These are phyloP conservation scores for Pluvianellus socialis DNA, from an alignment of 2,113 vertebrate species.

Conservation along the genomic window DNA sequence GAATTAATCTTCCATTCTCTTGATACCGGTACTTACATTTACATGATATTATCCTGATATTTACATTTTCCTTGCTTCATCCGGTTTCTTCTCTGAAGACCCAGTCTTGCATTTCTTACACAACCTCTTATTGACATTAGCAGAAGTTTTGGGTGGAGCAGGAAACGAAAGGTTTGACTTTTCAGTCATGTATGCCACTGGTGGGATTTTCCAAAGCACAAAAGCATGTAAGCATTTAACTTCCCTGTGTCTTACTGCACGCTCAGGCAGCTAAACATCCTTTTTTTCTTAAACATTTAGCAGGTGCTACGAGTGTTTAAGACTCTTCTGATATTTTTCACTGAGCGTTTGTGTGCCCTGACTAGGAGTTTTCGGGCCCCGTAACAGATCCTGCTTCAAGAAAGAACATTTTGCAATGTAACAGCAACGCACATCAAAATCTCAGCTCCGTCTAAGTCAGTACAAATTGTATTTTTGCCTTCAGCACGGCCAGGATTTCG, in stretches of 20 bases:
- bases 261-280: too few species aligned
- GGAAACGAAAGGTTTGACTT: not conserved
- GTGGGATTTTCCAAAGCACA: too few species aligned
- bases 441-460: not conserved
- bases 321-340: too few species aligned
- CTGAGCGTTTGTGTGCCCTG: too few species aligned
- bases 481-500: not conserved
- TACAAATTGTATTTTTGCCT: not conserved
- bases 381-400: not conserved
- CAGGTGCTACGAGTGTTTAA: too few species aligned
- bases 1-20: not conserved
- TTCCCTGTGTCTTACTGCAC: too few species aligned
- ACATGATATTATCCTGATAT: not conserved
- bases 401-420: not conserved
- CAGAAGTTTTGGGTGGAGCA: not conserved
- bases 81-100: not conserved
- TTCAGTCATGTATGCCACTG: too few species aligned
- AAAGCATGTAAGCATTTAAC: too few species aligned
- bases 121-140: rapidly evolving
- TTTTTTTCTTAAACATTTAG: too few species aligned
- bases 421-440: not conserved
- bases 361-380: too few species aligned
- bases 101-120: not conserved
- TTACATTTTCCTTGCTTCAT: not conserved
- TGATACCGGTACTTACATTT: not conserved